phyloP scores from a whole-genome alignment of 2,797 vertebrate species.

The Chlorospingus semifuscus region DNA sequence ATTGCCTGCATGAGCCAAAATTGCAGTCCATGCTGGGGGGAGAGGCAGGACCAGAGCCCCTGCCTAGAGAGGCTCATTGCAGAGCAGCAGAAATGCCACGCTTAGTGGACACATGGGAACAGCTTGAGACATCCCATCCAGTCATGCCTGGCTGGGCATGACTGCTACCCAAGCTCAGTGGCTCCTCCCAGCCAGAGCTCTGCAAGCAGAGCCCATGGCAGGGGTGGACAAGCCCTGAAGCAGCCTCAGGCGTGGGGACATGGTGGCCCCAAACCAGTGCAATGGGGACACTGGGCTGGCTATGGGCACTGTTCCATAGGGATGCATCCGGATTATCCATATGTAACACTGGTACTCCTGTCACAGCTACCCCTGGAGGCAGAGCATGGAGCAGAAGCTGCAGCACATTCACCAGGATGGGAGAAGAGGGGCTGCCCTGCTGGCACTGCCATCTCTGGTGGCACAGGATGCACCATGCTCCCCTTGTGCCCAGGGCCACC shows the following conservation, averaged over 20 bases:
- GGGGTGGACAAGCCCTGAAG: background rate
- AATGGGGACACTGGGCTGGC: background rate
- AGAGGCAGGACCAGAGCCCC: background rate
- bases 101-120: background rate
- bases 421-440: background rate
- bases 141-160: background rate
- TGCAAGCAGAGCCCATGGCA: background rate
- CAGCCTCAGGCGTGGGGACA: background rate
- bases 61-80: background rate
- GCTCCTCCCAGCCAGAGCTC: background rate
- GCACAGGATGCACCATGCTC: background rate
- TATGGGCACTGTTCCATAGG: background rate
- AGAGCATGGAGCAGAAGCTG: rapidly evolving
- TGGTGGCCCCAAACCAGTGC: background rate
- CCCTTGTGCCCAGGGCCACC: rapidly evolving
- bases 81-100: background rate
- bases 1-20: background rate
- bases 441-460: rapidly evolving
- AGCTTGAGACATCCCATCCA: background rate
- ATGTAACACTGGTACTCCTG: background rate
- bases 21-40: conserved; percentile 7
- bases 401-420: rapidly evolving
- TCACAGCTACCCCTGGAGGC: rapidly evolving
- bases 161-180: rapidly evolving
- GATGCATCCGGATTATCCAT: background rate